Evolutionary conservation across 1,140 invertebrate species (phyloP).

Genomic region (Listronotus oregonensis): DNA sequence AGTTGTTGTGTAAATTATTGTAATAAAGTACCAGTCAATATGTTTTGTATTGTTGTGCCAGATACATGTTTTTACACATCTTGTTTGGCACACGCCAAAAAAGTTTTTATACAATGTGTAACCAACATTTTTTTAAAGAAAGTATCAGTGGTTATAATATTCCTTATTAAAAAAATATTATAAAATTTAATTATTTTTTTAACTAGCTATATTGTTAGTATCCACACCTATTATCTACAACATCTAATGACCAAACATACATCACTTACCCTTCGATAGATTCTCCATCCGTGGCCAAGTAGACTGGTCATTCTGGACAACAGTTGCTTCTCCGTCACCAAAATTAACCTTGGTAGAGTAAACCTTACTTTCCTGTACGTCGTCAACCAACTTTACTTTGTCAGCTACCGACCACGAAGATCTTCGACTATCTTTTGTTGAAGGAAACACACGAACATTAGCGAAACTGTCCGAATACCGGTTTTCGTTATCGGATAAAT

Average conservation of each 20-base stretch:
- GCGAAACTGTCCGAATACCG: conserved; percentile 38
- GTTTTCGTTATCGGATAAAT: conserved; percentile 39
- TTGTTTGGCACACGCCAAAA: too few relatives aligned
- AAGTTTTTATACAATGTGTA: too few relatives aligned
- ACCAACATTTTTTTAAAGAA: too few relatives aligned
- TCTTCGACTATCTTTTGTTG: conserved; percentile 42
- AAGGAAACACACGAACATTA: conserved; percentile 36
- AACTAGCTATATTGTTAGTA: too few relatives aligned
- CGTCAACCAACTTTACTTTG: conserved; percentile 54
- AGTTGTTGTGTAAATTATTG: too few relatives aligned
- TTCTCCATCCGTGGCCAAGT: conserved; percentile 47
- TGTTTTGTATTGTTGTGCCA: too few relatives aligned
- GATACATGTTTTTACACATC: too few relatives aligned
- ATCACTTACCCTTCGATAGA: conserved; percentile 40
- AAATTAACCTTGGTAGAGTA: conserved; percentile 65
- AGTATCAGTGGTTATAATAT: too few relatives aligned
- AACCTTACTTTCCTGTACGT: conserved; percentile 54
- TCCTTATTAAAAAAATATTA: too few relatives aligned
- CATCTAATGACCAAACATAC: background rate
- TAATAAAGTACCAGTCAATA: too few relatives aligned
- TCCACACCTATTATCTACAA: too few relatives aligned
- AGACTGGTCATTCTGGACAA: conserved; percentile 51
- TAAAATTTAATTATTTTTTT: too few relatives aligned
- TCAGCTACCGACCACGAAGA: conserved; percentile 59
- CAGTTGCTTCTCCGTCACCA: conserved; percentile 56